phyloP scores from a whole-genome alignment of 1,140 invertebrate species.

The Calycopis cecrops region DNA sequence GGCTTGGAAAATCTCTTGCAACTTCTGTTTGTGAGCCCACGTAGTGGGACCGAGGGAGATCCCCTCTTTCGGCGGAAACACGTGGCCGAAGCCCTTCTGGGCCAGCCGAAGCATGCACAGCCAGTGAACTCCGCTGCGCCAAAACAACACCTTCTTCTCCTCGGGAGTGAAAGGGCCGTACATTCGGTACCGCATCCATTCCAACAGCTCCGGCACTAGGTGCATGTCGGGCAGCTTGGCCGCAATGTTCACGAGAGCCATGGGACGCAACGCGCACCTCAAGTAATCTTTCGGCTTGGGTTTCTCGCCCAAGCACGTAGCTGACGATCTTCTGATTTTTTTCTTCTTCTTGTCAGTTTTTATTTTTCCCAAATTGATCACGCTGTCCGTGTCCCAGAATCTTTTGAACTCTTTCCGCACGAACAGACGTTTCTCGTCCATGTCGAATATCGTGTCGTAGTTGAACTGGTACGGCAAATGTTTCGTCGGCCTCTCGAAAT shows the following conservation, averaged over 20 bases:
- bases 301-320: conserved; percentile 45
- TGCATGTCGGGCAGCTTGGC: conserved; percentile 56
- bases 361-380: conserved; percentile 35
- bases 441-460: conserved; percentile 55
- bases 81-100: conserved; percentile 40
- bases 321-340: conserved; percentile 42
- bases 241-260: conserved; percentile 49
- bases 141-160: conserved; percentile 37
- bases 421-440: conserved; percentile 41
- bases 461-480: conserved; percentile 44
- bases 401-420: conserved; percentile 56
- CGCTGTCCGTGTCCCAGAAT: conserved; percentile 58
- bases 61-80: conserved; percentile 35
- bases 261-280: conserved; percentile 45
- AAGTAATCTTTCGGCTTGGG: conserved; percentile 55
- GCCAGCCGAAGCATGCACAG: conserved; percentile 36
- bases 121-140: conserved; percentile 44
- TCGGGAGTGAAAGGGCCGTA: conserved; percentile 36
- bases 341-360: conserved; percentile 52
- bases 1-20: conserved; percentile 48
- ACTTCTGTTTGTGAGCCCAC: conserved; percentile 47
- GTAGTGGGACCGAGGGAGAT: conserved; percentile 37
- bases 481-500: conserved; percentile 47
- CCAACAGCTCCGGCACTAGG: conserved; percentile 50
- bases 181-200: conserved; percentile 61